These are phyloP conservation scores for Apostichopus parvimensis DNA, from an alignment of 35 echinoderm and acorn worm genomes.

Conservation along the genomic window DNA sequence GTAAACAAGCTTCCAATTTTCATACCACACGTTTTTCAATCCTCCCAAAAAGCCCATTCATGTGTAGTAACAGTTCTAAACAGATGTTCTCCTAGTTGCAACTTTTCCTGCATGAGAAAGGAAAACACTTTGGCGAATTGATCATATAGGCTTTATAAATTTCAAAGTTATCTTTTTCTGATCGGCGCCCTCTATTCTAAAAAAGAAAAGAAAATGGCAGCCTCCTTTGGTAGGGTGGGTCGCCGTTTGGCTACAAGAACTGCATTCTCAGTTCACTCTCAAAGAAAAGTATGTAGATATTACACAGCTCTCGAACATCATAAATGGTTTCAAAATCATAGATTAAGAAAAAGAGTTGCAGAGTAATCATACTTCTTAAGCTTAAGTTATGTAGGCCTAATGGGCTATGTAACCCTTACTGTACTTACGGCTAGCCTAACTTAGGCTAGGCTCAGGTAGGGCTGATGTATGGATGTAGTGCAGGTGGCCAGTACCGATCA, in stretches of 20 bases:
- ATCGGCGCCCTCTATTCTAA: not conserved
- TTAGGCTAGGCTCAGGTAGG: too few species aligned
- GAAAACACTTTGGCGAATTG: too few species aligned
- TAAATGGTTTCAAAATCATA: not conserved
- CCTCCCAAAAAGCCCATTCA: too few species aligned
- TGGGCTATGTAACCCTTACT: not conserved
- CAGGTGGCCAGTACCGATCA: too few species aligned
- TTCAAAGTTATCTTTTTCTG: not conserved
- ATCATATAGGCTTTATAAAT: too few species aligned
- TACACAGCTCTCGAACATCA: not conserved
- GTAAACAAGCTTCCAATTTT: too few species aligned
- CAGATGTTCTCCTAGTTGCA: too few species aligned
- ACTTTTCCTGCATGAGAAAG: too few species aligned
- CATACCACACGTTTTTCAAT: too few species aligned
- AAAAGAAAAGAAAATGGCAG: conserved; percentile 23
- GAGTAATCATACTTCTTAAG: not conserved
- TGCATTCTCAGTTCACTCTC: not conserved
- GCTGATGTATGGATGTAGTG: too few species aligned
- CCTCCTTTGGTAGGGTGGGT: conserved; percentile 9
- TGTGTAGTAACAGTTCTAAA: too few species aligned
- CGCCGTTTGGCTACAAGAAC: not conserved
- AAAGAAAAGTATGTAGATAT: not conserved
- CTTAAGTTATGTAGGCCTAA: not conserved
- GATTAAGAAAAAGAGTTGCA: too few species aligned
- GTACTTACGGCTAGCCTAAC: not conserved